A percentile compares a stretch with the other conserved stretches of the same genome.
phyloP scores from a whole-genome alignment of 1,140 invertebrate genomes.

The Thalassaphorura encarpata region DNA sequence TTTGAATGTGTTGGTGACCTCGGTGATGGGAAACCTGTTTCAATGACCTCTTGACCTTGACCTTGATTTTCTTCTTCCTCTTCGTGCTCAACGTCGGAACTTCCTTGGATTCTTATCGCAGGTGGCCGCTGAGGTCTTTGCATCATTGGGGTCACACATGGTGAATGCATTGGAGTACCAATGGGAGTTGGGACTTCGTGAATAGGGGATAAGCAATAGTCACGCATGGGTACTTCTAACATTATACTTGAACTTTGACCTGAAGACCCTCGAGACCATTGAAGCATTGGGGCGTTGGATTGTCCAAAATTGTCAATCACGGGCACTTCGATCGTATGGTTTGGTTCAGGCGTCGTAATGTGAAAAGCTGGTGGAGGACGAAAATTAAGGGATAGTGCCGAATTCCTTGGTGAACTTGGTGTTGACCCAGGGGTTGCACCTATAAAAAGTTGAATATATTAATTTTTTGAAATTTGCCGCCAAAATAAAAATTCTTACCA shows the following conservation, averaged over 20 bases:
- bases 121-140: slow-evolving; percentile 35
- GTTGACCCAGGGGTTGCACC: slow-evolving; percentile 31
- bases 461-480: no score
- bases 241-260: slow-evolving; percentile 41
- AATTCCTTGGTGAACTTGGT: slow-evolving; percentile 30
- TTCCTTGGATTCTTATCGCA: slow-evolving; percentile 24
- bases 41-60: slow-evolving; percentile 1
- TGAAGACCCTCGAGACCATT: no score
- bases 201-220: slow-evolving; percentile 58
- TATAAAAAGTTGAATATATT: slow-evolving; percentile 2
- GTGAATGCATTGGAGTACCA: slow-evolving; percentile 46
- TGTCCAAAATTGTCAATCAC: slow-evolving; percentile 32
- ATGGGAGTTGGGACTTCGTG: slow-evolving; percentile 57
- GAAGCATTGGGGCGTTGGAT: slow-evolving; percentile 2
- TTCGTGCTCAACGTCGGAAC: slow-evolving; percentile 29
- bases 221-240: slow-evolving; percentile 56
- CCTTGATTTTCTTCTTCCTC: slow-evolving; percentile 28
- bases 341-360: slow-evolving; percentile 25
- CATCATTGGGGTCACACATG: slow-evolving; percentile 55
- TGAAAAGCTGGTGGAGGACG: slow-evolving; percentile 29
- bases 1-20: no score
- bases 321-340: slow-evolving; percentile 26
- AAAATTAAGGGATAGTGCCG: slow-evolving; percentile 15
- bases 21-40: background rate
- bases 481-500: slow-evolving; percentile 15